These are phyloP conservation scores for Caenorhabditis briggsae DNA, from an alignment of 1,140 invertebrate genomes.

Conservation along the genomic window DNA sequence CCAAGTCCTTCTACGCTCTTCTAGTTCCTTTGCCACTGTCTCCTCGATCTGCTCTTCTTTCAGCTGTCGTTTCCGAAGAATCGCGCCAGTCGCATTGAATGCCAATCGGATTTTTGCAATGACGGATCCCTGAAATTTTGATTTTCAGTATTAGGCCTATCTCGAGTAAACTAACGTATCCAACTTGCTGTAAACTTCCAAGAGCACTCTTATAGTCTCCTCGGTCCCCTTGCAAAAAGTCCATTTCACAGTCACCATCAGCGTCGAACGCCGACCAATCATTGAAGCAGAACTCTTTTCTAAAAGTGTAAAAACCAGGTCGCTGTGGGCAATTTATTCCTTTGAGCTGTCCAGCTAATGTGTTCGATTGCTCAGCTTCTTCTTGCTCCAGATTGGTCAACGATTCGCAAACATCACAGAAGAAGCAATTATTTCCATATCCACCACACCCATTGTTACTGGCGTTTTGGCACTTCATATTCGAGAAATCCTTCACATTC, in stretches of 20 bases:
- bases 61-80: slow-evolving; percentile 69
- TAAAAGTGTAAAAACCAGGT: slow-evolving; percentile 76
- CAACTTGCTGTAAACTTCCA: slow-evolving; percentile 75
- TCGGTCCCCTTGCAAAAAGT: slow-evolving; percentile 73
- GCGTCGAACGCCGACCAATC: slow-evolving; percentile 75
- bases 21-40: slow-evolving; percentile 71
- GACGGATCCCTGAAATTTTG: slow-evolving; percentile 72
- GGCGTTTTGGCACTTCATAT: slow-evolving; percentile 77
- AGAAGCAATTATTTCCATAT: slow-evolving; percentile 77
- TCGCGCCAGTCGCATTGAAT: slow-evolving; percentile 73
- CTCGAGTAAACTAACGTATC: slow-evolving; percentile 70
- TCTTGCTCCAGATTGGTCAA: slow-evolving; percentile 69
- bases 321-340: slow-evolving; percentile 75
- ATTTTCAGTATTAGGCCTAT: background rate
- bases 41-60: slow-evolving; percentile 76
- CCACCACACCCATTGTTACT: slow-evolving; percentile 76
- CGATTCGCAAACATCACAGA: slow-evolving; percentile 77
- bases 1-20: slow-evolving; percentile 70
- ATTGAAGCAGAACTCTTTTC: slow-evolving; percentile 78
- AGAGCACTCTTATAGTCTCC: slow-evolving; percentile 75
- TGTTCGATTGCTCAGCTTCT: slow-evolving; percentile 36
- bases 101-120: slow-evolving; percentile 77
- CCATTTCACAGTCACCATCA: slow-evolving; percentile 76
- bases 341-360: slow-evolving; percentile 63
- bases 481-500: slow-evolving; percentile 76